Evolutionary conservation across 2,888 invertebrate species (phyloP).

Genomic region (Biston stratarius): DNA sequence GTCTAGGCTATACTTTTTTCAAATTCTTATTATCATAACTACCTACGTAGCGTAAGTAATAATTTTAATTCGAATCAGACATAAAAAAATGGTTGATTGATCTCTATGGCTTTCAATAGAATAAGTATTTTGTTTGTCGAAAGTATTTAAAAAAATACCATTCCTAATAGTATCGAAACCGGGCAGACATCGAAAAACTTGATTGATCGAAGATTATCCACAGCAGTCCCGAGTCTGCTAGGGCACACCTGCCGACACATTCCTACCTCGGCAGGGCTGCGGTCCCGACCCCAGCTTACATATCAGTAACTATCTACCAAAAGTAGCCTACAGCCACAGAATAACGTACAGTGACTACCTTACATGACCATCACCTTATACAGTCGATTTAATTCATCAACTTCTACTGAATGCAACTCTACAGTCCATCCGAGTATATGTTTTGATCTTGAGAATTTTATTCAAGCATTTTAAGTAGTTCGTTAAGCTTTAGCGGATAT

Average conservation of each 20-base stretch:
- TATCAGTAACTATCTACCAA: slow-evolving; percentile 43
- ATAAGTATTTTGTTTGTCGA: not conserved
- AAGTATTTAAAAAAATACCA: slow-evolving; percentile 1
- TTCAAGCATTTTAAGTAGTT: not conserved
- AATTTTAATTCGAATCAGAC: slow-evolving; percentile 1
- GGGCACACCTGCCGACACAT: slow-evolving; percentile 80
- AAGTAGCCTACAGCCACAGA: slow-evolving; percentile 24
- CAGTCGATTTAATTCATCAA: slow-evolving; percentile 54
- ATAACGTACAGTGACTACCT: slow-evolving; percentile 14
- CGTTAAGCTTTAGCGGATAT: too few relatives aligned
- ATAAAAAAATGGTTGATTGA: not conserved
- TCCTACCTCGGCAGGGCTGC: slow-evolving; percentile 73
- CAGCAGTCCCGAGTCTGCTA: slow-evolving; percentile 49
- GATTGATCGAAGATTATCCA: slow-evolving; percentile 54
- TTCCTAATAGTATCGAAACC: not conserved
- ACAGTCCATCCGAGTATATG: slow-evolving; percentile 11
- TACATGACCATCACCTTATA: slow-evolving; percentile 22
- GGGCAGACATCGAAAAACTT: slow-evolving; percentile 20
- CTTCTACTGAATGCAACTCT: slow-evolving; percentile 34
- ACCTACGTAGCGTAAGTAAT: too few relatives aligned
- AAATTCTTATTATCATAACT: too few relatives aligned
- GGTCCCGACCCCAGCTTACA: slow-evolving; percentile 40
- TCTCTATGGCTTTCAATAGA: not conserved
- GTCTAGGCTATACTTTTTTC: too few relatives aligned
- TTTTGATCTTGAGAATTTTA: slow-evolving; percentile 1